Conservation (phyloP, 2,113 vertebrate genomes). For the Varanus salvator region DNA sequence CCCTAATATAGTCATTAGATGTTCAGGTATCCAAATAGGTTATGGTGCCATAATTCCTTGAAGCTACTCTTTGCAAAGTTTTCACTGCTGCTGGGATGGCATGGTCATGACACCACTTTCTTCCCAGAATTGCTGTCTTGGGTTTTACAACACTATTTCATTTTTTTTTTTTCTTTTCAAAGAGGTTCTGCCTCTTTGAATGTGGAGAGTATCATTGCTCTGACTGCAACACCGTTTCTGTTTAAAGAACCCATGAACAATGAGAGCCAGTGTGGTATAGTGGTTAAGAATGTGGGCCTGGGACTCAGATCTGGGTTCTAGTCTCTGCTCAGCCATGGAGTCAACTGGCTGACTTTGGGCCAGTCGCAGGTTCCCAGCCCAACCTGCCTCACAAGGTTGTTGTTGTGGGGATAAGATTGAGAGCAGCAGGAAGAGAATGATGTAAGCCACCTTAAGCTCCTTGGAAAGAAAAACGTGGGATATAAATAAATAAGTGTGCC, state of each 20-base stretch:
- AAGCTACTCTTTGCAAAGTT: not conserved
- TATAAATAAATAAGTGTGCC: no score
- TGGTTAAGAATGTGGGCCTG: no score
- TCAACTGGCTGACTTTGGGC: no score
- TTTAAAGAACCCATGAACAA: not conserved
- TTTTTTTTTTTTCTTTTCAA: conserved; percentile 14
- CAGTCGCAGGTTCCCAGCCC: no score
- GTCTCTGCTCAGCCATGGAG: no score
- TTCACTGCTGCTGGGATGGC: not conserved
- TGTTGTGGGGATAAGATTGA: no score
- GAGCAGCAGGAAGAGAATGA: no score
- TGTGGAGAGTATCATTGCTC: not conserved
- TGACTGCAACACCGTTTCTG: not conserved
- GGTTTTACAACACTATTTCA: conserved; percentile 41
- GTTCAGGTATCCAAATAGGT: not conserved
- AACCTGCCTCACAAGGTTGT: no score
- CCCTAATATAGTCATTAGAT: not conserved
- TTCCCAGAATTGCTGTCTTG: conserved; percentile 49
- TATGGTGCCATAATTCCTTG: not conserved
- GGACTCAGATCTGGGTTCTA: no score
- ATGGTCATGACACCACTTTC: not conserved
- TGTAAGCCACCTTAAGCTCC: no score
- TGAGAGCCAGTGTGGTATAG: no score
- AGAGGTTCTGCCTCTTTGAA: not conserved
- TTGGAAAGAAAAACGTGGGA: no score